phyloP scores from a whole-genome alignment of 2,888 invertebrate species.

The Tridacna gigas region DNA sequence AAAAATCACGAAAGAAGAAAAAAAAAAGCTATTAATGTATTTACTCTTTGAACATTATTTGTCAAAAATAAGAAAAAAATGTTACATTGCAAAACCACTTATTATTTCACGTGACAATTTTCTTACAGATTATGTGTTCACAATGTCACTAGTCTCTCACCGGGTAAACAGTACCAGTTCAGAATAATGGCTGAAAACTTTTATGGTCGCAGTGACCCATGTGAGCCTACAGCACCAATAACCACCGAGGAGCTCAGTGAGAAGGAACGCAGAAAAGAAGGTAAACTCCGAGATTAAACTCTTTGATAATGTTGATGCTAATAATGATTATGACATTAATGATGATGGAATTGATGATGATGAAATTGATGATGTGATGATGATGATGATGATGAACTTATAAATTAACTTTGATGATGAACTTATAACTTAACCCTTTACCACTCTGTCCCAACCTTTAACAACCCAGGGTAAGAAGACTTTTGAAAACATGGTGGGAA shows the following conservation, averaged over 20 bases:
- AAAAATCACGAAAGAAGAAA: background rate
- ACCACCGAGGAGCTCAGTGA: constrained; percentile 79
- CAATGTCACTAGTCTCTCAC: constrained; percentile 94
- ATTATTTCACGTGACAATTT: background rate
- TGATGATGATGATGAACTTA: no score
- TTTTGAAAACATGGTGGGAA: no score
- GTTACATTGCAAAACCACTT: background rate
- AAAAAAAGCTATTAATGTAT: background rate
- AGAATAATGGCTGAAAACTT: constrained; percentile 98
- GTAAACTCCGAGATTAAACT: constrained; percentile 56
- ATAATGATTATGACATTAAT: no score
- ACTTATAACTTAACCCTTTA: no score
- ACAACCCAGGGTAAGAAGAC: no score
- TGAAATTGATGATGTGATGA: no score
- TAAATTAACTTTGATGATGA: no score
- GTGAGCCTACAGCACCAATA: constrained; percentile 90
- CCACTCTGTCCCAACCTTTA: no score
- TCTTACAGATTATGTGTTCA: constrained; percentile 91
- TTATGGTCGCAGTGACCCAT: constrained; percentile 98
- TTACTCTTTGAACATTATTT: background rate
- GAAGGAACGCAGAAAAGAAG: constrained; percentile 71
- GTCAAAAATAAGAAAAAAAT: background rate
- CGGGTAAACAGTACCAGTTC: constrained; percentile 98
- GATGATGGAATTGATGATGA: no score
- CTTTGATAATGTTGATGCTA: no score